Conservation (phyloP, 2,888 invertebrate genomes). For the Siphonodentalium dalli region DNA sequence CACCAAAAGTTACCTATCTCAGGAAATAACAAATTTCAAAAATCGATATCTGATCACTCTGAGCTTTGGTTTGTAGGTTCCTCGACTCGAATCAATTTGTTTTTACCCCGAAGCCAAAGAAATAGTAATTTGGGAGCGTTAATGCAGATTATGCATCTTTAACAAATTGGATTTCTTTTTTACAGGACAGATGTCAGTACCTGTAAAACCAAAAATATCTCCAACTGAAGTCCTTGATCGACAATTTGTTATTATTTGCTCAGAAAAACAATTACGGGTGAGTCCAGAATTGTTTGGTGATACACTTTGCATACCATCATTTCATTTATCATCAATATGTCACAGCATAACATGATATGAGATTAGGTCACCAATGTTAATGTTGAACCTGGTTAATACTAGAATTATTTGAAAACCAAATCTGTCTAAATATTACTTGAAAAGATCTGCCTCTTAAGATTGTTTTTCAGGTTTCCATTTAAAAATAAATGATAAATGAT, state of each 20-base stretch:
- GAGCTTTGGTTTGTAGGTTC: too few relatives aligned
- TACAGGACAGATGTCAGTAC: slow-evolving; percentile 54
- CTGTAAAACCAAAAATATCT: slow-evolving; percentile 56
- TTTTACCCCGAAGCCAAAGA: too few relatives aligned
- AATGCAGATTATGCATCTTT: too few relatives aligned
- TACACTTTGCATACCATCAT: neutral
- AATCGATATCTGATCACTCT: too few relatives aligned
- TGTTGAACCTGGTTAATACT: neutral
- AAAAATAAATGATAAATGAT: too few relatives aligned
- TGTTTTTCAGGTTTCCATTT: too few relatives aligned
- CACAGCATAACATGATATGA: neutral
- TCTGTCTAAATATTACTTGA: too few relatives aligned
- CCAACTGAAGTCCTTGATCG: slow-evolving; percentile 75
- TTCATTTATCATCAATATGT: neutral
- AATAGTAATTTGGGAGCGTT: too few relatives aligned
- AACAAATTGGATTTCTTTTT: slow-evolving; percentile 1
- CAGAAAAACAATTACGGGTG: slow-evolving; percentile 76
- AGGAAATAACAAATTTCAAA: too few relatives aligned
- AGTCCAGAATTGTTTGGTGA: slow-evolving; percentile 24
- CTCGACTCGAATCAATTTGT: too few relatives aligned
- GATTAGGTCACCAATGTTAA: neutral
- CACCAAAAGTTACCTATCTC: too few relatives aligned
- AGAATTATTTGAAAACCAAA: neutral
- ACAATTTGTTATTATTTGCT: slow-evolving; percentile 91
- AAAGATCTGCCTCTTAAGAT: too few relatives aligned